Evolutionary conservation across 2,797 vertebrate genomes (phyloP).

Genomic region (Gadopsis bispinosus): DNA sequence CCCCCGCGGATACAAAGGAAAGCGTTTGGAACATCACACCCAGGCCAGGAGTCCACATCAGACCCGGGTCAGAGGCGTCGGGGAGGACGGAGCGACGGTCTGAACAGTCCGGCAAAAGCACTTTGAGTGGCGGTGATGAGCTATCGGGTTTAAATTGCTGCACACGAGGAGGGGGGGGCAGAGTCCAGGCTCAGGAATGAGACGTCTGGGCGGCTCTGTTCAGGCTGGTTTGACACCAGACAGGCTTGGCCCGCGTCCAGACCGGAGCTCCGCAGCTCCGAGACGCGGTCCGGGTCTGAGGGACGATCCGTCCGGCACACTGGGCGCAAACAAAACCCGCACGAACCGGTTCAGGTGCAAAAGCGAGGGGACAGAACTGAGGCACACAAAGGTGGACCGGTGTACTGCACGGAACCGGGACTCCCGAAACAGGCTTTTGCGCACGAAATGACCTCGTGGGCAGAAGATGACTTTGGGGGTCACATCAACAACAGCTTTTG

Average conservation of each 20-base stretch:
- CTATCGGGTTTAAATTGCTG: slow-evolving; percentile 83
- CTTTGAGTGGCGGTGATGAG: slow-evolving; percentile 71
- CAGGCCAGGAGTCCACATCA: no score
- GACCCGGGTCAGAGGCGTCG: no score
- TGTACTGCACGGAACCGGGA: no score
- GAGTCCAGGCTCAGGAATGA: slow-evolving; percentile 82
- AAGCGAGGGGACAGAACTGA: no score
- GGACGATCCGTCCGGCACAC: slow-evolving; percentile 2
- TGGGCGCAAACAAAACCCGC: no score
- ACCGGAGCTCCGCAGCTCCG: slow-evolving; percentile 61
- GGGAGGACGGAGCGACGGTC: slow-evolving; percentile 6
- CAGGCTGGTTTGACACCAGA: slow-evolving; percentile 85
- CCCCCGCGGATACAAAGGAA: slow-evolving; percentile 54
- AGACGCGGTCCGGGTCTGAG: slow-evolving; percentile 55
- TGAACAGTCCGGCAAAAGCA: slow-evolving; percentile 54
- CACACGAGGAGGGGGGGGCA: slow-evolving; percentile 79
- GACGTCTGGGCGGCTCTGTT: slow-evolving; percentile 86
- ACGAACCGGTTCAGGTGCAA: no score
- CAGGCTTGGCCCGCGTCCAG: slow-evolving; percentile 81
- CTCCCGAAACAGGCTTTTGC: background rate
- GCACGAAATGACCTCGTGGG: background rate
- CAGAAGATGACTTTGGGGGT: background rate
- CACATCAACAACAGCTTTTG: no score
- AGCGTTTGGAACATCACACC: no score
- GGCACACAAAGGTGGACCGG: no score